Evolutionary conservation across 2,888 invertebrate species (phyloP).

Genomic region (Eutolmus rufibarbis): DNA sequence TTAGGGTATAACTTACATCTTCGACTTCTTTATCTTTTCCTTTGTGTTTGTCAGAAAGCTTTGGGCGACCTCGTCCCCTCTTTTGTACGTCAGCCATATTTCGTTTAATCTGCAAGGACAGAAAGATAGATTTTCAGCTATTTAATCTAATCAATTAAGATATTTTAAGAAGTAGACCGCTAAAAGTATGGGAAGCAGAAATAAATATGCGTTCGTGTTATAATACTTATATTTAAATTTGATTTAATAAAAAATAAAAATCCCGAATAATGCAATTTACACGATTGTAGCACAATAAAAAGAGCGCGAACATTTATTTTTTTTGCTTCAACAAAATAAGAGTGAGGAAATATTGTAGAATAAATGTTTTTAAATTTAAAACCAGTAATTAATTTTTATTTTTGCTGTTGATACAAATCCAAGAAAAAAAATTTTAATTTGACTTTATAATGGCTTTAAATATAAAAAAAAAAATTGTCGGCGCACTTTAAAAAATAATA

Average conservation of each 20-base stretch:
- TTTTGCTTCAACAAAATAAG: too few relatives aligned
- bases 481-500: too few relatives aligned
- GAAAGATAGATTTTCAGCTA: neutral
- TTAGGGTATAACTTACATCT: neutral
- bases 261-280: too few relatives aligned
- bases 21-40: neutral
- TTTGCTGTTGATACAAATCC: too few relatives aligned
- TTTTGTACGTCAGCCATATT: conserved; percentile 38
- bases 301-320: too few relatives aligned
- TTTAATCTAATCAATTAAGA: neutral
- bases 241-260: too few relatives aligned
- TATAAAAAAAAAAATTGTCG: neutral
- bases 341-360: too few relatives aligned
- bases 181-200: neutral
- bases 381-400: too few relatives aligned
- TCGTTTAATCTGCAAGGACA: neutral
- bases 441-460: neutral
- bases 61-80: conserved; percentile 20
- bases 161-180: too few relatives aligned
- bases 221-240: too few relatives aligned
- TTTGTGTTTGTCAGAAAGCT: neutral
- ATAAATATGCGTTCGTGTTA: neutral
- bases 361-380: too few relatives aligned
- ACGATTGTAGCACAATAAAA: too few relatives aligned
- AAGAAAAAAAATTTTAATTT: neutral